Percentiles rank a stretch among this genome's conserved stretches.
Conservation (phyloP, 2,113 vertebrate species). For the Calidris pugnax region DNA sequence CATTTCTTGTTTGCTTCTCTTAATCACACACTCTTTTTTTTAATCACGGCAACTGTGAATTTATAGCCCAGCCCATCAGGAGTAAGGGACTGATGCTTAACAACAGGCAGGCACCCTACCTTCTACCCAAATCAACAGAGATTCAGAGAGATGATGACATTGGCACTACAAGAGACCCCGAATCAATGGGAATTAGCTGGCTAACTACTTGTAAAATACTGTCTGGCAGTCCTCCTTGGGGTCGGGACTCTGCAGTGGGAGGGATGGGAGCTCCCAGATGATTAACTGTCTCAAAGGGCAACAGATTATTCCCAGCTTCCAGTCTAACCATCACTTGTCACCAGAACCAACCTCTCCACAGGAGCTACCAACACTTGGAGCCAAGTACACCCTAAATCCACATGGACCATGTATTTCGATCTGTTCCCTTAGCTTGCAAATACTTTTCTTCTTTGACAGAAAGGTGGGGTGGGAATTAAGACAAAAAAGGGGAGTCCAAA, state of each 20-base stretch:
- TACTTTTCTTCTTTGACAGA: neutral
- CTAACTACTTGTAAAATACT: neutral
- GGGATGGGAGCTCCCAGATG: neutral
- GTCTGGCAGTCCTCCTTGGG: neutral
- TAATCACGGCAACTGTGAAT: neutral
- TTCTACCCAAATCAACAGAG: neutral
- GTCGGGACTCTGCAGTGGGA: neutral
- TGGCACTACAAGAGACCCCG: neutral
- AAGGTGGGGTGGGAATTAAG: neutral
- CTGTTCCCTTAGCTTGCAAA: neutral
- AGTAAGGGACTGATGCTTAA: neutral
- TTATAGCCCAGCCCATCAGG: neutral
- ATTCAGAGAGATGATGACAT: neutral
- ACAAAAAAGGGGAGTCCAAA: neutral
- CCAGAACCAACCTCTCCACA: neutral
- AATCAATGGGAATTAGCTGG: neutral
- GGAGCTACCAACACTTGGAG: neutral
- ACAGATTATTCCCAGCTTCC: neutral
- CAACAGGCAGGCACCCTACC: neutral
- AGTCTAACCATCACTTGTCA: neutral
- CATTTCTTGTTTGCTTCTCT: neutral
- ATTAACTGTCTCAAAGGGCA: neutral
- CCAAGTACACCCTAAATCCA: neutral
- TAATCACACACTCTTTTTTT: neutral
- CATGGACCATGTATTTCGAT: fast-evolving